Evolutionary conservation across 2,888 invertebrate genomes (phyloP).

Genomic region (Myopa tessellatipennis): DNA sequence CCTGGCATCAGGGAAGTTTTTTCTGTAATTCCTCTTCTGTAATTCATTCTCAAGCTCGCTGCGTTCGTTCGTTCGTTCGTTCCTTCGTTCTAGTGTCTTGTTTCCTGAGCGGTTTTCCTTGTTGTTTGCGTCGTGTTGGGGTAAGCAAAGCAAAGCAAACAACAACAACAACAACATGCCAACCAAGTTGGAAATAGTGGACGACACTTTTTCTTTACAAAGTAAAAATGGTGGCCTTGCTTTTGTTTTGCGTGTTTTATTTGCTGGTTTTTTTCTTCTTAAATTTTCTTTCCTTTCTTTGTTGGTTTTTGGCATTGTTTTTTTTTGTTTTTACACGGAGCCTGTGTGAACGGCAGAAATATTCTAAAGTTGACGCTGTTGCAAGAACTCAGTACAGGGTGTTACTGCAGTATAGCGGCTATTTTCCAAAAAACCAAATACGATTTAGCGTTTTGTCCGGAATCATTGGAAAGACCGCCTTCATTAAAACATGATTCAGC

Average conservation of each 20-base stretch:
- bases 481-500: too few species aligned
- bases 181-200: constrained; percentile 45
- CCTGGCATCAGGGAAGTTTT: constrained; percentile 18
- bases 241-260: constrained; percentile 43
- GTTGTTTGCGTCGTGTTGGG: background rate
- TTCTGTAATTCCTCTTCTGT: background rate
- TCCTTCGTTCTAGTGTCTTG: background rate
- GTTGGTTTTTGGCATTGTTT: constrained; percentile 41
- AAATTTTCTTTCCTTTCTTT: constrained; percentile 25
- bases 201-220: constrained; percentile 47
- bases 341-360: constrained; percentile 47
- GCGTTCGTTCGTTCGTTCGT: background rate
- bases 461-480: too few species aligned
- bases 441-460: too few species aligned
- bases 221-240: constrained; percentile 54
- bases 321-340: constrained; percentile 42
- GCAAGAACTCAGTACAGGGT: constrained; percentile 42
- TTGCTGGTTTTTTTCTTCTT: constrained; percentile 6
- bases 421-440: too few species aligned
- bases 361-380: constrained; percentile 37
- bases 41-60: background rate
- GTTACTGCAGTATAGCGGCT: background rate
- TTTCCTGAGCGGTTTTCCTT: constrained; percentile 10
- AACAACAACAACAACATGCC: constrained; percentile 40
- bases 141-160: constrained; percentile 31